Evolutionary conservation across 2,888 invertebrate species (phyloP).

Genomic region (Entomobrya multifasciata): DNA sequence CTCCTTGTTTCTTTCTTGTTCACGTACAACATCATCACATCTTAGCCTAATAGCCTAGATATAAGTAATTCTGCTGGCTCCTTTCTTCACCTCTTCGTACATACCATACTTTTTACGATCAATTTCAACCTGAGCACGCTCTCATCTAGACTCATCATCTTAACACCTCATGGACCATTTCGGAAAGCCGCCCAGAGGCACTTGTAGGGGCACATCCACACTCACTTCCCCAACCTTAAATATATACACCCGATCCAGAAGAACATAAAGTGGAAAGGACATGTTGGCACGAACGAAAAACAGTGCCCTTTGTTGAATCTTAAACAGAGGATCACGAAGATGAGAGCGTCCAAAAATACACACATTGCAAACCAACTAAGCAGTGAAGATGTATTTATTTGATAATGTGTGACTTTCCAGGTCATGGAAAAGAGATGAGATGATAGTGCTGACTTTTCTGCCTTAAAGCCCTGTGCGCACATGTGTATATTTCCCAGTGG

Average conservation of each 20-base stretch:
- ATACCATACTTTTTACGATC: slow-evolving; percentile 61
- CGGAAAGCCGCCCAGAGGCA: slow-evolving; percentile 57
- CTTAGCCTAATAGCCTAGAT: slow-evolving; percentile 39
- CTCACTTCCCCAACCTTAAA: slow-evolving; percentile 13
- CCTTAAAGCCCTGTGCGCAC: slow-evolving; percentile 12
- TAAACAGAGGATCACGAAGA: slow-evolving; percentile 41
- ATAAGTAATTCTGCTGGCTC: slow-evolving; percentile 30
- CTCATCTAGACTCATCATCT: slow-evolving; percentile 63
- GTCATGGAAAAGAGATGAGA: slow-evolving; percentile 32
- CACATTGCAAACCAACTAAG: neutral
- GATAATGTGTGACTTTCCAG: slow-evolving; percentile 42
- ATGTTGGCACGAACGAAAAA: slow-evolving; percentile 61
- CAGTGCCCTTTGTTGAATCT: slow-evolving; percentile 59
- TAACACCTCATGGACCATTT: slow-evolving; percentile 69
- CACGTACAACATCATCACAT: neutral
- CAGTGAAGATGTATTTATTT: slow-evolving; percentile 36
- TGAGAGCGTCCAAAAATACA: neutral
- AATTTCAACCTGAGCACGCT: slow-evolving; percentile 71
- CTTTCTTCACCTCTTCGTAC: slow-evolving; percentile 5
- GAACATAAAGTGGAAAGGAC: neutral
- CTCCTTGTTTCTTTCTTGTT: neutral
- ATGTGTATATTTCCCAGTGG: no score
- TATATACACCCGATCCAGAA: neutral
- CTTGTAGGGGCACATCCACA: neutral
- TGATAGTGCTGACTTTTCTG: slow-evolving; percentile 34